Base-by-base conservation (phyloP, 2,888 invertebrate species). In the Pteria penguin region DNA sequence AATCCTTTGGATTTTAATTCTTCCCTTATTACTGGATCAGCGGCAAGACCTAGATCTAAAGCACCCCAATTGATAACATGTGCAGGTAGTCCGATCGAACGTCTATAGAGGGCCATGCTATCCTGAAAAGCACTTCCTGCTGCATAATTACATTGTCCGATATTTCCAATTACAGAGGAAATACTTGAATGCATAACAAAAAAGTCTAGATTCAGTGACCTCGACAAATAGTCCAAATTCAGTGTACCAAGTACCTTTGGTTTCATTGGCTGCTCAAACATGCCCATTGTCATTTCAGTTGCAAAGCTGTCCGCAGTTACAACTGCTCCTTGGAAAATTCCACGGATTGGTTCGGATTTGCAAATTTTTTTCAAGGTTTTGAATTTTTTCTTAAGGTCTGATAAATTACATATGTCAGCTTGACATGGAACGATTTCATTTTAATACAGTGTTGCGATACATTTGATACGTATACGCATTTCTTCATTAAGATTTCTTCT, bases 111-210 rank as follows among this genome's bases (percentile, higher is more conserved):
- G 3, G 84, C 85, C n/a, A 89, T 69, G 0, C 84, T 71, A 67
- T 89, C 89, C 70, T 84, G 74, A 66, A 89, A 89, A 4, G 84
- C 80, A 57, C 87, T 88, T n/a, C 80, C 87, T 8, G 87, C 86
- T 2, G 86, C 87, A 74, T 89, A 87, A 70, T 83, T 86, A 4
- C 83, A 72, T 61, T 89, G 88, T 0, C 87, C 87, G 1, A 79
- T 79, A 54, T 84, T 84, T 5, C 88, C 89, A 31, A 88, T 70
- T 0, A 87, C 68, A 24, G 86, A 81, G 8, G 84, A 79, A 14
- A 88, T 82, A 0, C 87, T 87, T 4, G 89, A 89, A 29, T 86
- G 82, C 52, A 88, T 72, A 1, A 89, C 80, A 72, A 89, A 88
- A 55, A 78, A 86, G 74, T 89, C 87, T 22, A 88, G 75, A n/a